Percentiles rank a stretch among this genome's conserved stretches.
phyloP scores from a whole-genome alignment of 2,888 invertebrate genomes.

The Linyphia triangularis region DNA sequence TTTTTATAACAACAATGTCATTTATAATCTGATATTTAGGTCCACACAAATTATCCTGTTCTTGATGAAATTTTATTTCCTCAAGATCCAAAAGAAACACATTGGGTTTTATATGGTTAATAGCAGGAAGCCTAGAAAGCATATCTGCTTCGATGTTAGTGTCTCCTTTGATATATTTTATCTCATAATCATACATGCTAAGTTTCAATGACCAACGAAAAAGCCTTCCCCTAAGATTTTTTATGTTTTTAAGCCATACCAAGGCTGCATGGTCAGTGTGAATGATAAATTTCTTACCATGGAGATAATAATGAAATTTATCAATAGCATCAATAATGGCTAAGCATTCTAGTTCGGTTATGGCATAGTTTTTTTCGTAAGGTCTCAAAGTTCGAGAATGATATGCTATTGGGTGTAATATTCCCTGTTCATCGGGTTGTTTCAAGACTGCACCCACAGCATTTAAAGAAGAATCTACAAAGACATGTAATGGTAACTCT shows the following conservation, averaged over 20 bases:
- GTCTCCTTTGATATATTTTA: neutral
- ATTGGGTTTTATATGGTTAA: neutral
- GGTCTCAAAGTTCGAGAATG: neutral
- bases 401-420: neutral
- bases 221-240: conserved; percentile 8
- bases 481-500: neutral
- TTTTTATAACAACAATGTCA: neutral
- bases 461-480: neutral
- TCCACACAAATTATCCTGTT: neutral
- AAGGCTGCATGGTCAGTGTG: conserved; percentile 7
- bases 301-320: conserved; percentile 17
- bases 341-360: conserved; percentile 14
- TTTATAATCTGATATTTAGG: neutral
- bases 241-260: conserved; percentile 7
- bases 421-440: neutral
- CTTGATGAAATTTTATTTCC: neutral
- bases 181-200: neutral
- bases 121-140: neutral
- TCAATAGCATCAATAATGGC: neutral
- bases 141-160: neutral
- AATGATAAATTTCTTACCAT: neutral
- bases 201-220: neutral
- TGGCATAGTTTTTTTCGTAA: conserved; percentile 17
- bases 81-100: neutral
- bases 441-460: neutral